Conservation (phyloP, 2,113 vertebrate genomes). For the Pseudois nayaur region DNA sequence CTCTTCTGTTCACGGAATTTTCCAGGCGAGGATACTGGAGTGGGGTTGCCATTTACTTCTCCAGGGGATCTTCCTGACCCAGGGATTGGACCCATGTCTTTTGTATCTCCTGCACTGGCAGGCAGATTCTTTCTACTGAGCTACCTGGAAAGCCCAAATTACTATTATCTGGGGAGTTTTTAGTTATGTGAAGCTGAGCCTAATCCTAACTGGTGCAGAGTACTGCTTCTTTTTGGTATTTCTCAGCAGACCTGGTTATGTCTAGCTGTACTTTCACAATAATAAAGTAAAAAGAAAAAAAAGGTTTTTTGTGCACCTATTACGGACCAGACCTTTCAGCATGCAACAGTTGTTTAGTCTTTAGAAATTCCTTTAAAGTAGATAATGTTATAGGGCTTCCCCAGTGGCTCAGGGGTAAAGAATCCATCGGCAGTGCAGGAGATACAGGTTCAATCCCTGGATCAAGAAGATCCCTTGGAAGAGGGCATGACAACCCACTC, state of each 20-base stretch:
- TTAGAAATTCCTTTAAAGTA: neutral
- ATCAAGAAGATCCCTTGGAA: neutral
- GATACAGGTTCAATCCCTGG: neutral
- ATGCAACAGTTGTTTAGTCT: rapidly evolving
- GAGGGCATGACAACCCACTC: neutral
- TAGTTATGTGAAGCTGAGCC: neutral
- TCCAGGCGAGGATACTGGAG: neutral
- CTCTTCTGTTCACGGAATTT: neutral
- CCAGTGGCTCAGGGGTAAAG: neutral
- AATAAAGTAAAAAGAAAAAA: neutral
- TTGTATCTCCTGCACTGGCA: neutral
- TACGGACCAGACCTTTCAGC: neutral
- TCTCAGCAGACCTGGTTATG: neutral
- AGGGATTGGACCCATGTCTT: neutral
- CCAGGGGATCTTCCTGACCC: neutral
- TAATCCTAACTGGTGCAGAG: neutral
- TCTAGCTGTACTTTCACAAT: neutral
- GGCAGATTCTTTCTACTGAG: neutral
- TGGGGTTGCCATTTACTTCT: neutral
- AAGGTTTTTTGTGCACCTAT: neutral
- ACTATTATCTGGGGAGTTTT: neutral
- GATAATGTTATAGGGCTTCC: neutral
- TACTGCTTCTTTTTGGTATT: neutral
- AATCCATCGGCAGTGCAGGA: neutral
- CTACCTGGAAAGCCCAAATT: neutral